Conservation (phyloP, 2,113 vertebrate genomes). For the Ascaphus truei region DNA sequence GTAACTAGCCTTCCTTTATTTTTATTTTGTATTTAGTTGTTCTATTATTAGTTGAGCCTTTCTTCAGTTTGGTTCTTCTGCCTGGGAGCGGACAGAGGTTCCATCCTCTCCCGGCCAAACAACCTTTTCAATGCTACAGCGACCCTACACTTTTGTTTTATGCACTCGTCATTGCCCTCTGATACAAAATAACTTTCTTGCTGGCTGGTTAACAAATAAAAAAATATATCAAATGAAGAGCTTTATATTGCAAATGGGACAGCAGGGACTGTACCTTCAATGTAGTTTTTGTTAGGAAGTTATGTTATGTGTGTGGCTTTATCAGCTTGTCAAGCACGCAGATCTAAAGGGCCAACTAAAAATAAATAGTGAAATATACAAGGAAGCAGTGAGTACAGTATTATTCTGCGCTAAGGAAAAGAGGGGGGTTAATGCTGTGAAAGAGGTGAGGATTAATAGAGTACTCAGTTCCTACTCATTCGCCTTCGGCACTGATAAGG, state of each 20-base stretch:
- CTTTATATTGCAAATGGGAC: background rate
- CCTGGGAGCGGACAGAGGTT: too few relatives aligned
- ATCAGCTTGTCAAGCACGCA: background rate
- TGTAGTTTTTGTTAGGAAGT: background rate
- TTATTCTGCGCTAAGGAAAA: background rate
- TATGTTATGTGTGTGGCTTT: background rate
- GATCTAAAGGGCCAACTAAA: background rate
- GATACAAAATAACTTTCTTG: too few relatives aligned
- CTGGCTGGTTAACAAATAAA: too few relatives aligned
- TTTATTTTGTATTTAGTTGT: too few relatives aligned
- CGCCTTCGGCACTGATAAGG: conserved; percentile 25
- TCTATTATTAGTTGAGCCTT: too few relatives aligned
- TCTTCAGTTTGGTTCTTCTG: too few relatives aligned
- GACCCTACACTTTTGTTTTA: too few relatives aligned
- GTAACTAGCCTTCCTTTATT: too few relatives aligned
- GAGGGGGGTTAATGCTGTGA: conserved; percentile 1
- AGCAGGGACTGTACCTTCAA: background rate
- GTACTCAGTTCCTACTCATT: conserved; percentile 4
- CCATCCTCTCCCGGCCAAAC: too few relatives aligned
- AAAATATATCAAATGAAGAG: too few relatives aligned
- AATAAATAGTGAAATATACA: background rate
- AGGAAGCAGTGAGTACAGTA: conserved; percentile 1
- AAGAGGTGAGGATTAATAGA: conserved; percentile 18
- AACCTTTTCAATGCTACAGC: too few relatives aligned
- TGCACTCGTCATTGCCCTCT: too few relatives aligned